These are phyloP conservation scores for Tetramorium simillimum DNA, from an alignment of 1,140 invertebrate species.

Conservation along the genomic window DNA sequence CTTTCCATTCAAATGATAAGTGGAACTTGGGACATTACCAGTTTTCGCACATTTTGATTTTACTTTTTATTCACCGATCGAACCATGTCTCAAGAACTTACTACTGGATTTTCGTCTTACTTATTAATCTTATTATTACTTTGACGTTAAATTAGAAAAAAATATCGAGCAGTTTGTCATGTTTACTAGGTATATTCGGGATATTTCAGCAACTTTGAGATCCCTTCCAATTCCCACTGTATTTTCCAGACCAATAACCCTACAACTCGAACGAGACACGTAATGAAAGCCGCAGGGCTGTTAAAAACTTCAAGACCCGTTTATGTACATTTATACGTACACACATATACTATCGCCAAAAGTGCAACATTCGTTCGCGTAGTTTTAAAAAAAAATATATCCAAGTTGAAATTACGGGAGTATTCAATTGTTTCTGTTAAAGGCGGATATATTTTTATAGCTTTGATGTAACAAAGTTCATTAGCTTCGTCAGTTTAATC, in stretches of 20 bases:
- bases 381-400: conserved; percentile 11
- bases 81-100: neutral
- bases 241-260: conserved; percentile 13
- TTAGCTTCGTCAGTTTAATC: neutral
- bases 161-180: neutral
- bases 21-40: neutral
- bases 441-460: conserved; percentile 1
- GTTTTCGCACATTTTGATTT: neutral
- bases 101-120: neutral
- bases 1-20: neutral
- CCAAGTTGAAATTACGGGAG: conserved; percentile 31
- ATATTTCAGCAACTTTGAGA: conserved; percentile 21
- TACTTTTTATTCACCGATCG: conserved; percentile 4
- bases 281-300: conserved; percentile 35
- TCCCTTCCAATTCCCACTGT: neutral
- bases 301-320: conserved; percentile 48
- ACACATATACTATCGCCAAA: neutral
- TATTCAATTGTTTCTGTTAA: conserved; percentile 8
- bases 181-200: neutral
- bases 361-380: neutral
- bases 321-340: neutral
- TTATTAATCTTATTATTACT: neutral
- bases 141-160: neutral
- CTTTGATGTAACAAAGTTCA: neutral
- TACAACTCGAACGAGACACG: neutral